Evolutionary conservation across 2,797 vertebrate genomes (phyloP).

Genomic region (Babyrousa celebensis): DNA sequence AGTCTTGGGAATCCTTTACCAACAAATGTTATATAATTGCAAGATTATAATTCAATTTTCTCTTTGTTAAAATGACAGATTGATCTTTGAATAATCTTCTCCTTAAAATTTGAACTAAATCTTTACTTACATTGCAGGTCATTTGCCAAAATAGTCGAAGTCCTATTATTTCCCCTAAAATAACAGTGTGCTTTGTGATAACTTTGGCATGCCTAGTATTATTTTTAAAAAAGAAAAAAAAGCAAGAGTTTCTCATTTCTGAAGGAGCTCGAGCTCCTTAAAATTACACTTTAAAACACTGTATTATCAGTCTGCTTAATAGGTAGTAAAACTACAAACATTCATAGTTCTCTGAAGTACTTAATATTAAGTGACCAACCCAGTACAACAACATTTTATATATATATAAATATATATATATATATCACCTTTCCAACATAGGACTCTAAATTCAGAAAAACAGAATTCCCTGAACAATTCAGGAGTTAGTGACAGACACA

Average conservation of each 20-base stretch:
- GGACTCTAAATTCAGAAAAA: neutral
- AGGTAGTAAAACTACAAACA: neutral
- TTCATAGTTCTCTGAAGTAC: neutral
- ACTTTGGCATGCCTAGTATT: neutral
- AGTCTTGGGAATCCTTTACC: neutral
- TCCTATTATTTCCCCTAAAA: neutral
- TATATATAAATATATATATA: too few species aligned
- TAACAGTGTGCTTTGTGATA: neutral
- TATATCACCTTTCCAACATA: neutral
- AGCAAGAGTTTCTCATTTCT: neutral
- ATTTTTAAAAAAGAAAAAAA: neutral
- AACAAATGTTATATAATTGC: neutral
- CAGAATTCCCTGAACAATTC: neutral
- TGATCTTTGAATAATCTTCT: neutral
- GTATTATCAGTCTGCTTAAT: neutral
- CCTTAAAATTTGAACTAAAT: neutral
- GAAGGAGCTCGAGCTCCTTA: neutral
- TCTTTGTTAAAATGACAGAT: neutral
- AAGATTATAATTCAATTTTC: neutral
- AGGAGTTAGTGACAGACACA: neutral
- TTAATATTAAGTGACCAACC: neutral
- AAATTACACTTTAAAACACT: neutral
- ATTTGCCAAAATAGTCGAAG: neutral
- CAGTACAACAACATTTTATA: neutral
- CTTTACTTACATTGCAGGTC: neutral